Percentiles rank a stretch among this genome's conserved stretches.
phyloP scores from a whole-genome alignment of 2,113 vertebrate species.

The Crotalus tigris region DNA sequence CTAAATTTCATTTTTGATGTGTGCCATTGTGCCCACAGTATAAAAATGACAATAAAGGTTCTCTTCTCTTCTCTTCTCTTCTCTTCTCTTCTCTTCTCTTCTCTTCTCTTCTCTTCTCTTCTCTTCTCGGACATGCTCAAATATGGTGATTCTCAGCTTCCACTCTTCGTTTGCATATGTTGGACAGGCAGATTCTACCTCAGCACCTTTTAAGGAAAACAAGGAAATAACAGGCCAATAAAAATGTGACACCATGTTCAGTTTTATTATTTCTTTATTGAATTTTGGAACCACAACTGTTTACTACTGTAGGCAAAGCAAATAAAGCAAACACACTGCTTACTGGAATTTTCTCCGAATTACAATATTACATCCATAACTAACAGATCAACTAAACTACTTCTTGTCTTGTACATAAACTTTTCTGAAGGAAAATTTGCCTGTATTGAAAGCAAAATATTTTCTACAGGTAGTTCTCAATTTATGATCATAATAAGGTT shows the following conservation, averaged over 20 bases:
- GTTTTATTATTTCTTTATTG: background rate
- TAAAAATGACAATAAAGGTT: too few species aligned
- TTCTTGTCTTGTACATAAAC: constrained; percentile 21
- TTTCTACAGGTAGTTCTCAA: background rate
- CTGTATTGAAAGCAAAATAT: background rate
- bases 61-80: too few species aligned
- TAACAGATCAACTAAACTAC: background rate
- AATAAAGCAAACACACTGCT: background rate
- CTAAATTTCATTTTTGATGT: too few species aligned
- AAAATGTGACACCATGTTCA: background rate
- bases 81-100: background rate
- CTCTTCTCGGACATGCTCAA: background rate
- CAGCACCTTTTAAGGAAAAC: background rate
- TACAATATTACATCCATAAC: background rate
- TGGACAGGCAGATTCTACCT: background rate
- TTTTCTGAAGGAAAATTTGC: background rate
- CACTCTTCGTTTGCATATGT: background rate
- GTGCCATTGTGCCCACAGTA: too few species aligned
- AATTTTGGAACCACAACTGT: constrained; percentile 20
- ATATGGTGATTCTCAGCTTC: background rate
- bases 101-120: too few species aligned
- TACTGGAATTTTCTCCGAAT: background rate
- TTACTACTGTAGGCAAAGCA: constrained; percentile 1
- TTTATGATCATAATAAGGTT: too few species aligned
- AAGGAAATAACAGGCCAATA: background rate